Evolutionary conservation across 2,113 vertebrate species (phyloP), one percentile per base, ranked within the genome.

Genomic region (Phaethornis superciliosus): DNA sequence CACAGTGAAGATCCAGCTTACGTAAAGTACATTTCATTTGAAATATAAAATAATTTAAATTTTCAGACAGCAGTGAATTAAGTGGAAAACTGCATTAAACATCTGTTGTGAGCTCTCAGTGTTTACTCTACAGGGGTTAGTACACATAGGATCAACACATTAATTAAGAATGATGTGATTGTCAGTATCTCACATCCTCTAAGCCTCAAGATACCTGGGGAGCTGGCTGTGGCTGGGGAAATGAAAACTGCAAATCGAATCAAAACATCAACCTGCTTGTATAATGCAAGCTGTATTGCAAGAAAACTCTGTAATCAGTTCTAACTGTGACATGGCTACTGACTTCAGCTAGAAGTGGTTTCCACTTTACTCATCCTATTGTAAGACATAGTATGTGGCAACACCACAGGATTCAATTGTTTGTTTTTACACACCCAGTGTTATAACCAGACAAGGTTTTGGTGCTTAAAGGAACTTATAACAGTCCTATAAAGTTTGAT

Each of bases 121-220:
- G 35, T 69, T 94, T 84, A 55, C 33, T 72, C 64, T 49, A 15
- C 16, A 58, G 82, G 30, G 28, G 32, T 81, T 54, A 35, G 49
- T 51, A 77, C 72, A 68, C 54, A 78, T 0, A 6, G 52, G 74
- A 78, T 35, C 40, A 58, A 49, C 6, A 5, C n/a, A 78, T 78
- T 84, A 94, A 92, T 87, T 89, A 93, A 49, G 81, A 89, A 71
- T 40, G 27, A 93, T 30, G 22, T 35, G 56, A 84, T 20, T 60
- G 78, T 14, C 55, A 87, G 80, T 37, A 84, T 78, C 86, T 75
- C 64, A 80, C 65, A 70, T 33, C 33, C 40, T 85, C 52, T 60
- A 30, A 83, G 60, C 19, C 22, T 37, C 51, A 35, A 35, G 44
- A 44, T 84, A 89, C 65, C 69, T 85, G n/a, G 77, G 89, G 90